These are phyloP conservation scores for Calliopum simillimum DNA, from an alignment of 2,888 invertebrate genomes.

Conservation along the genomic window DNA sequence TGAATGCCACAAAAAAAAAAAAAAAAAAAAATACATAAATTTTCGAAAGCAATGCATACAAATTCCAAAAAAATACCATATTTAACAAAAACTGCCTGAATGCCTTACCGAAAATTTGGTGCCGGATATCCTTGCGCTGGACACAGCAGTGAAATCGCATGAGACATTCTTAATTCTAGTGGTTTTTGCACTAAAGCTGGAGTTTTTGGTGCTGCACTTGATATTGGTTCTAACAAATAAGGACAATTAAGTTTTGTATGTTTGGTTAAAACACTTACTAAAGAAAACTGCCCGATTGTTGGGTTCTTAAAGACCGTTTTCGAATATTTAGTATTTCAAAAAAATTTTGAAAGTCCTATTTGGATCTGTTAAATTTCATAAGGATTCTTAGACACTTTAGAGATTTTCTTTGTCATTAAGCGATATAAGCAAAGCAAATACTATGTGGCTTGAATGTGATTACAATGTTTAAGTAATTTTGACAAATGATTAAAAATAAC, in stretches of 20 bases:
- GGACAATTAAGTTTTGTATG: too few relatives aligned
- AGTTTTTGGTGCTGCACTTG: conserved; percentile 69
- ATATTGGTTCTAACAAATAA: conserved; percentile 52
- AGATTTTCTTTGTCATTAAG: too few relatives aligned
- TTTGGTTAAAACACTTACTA: background rate
- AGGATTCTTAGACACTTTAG: too few relatives aligned
- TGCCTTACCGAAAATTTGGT: conserved; percentile 75
- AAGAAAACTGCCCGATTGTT: conserved; percentile 39
- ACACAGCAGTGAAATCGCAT: conserved; percentile 71
- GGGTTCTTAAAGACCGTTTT: conserved; percentile 16
- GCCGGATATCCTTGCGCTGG: conserved; percentile 83
- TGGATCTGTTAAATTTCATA: too few relatives aligned
- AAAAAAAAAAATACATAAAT: too few relatives aligned
- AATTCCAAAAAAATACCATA: background rate
- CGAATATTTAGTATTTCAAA: too few relatives aligned
- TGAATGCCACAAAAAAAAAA: background rate
- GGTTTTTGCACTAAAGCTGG: conserved; percentile 66
- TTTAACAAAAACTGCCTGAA: background rate
- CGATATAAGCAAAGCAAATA: too few relatives aligned
- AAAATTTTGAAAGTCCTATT: too few relatives aligned
- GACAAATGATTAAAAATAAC: too few relatives aligned
- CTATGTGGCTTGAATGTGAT: too few relatives aligned
- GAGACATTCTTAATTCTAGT: conserved; percentile 52
- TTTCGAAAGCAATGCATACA: conserved; percentile 39
- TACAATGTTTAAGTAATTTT: too few relatives aligned